phyloP scores from a whole-genome alignment of 2,113 vertebrate species.

The Herpetotheres cachinnans region DNA sequence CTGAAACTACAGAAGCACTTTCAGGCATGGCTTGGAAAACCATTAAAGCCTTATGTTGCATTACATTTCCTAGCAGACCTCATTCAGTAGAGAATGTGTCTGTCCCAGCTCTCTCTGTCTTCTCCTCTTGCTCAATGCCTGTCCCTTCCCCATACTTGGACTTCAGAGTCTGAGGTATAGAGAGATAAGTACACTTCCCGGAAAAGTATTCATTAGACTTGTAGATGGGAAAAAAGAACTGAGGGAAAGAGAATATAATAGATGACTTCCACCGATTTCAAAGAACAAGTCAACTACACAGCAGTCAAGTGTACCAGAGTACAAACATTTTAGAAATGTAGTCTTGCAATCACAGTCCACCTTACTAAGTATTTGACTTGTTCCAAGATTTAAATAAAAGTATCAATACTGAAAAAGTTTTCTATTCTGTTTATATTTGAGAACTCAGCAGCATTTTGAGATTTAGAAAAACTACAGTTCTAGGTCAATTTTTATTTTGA shows the following conservation, averaged over 20 bases:
- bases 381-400: background rate
- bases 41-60: background rate
- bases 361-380: background rate
- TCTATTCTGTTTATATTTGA: background rate
- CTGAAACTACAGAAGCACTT: background rate
- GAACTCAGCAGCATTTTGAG: background rate
- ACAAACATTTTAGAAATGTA: background rate
- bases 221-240: background rate
- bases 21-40: background rate
- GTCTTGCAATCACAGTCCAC: background rate
- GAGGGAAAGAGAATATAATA: background rate
- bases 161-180: background rate
- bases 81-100: background rate
- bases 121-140: background rate
- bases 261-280: background rate
- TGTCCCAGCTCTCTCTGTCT: background rate
- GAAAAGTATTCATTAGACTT: background rate
- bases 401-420: background rate
- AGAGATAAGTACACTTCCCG: background rate
- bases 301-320: background rate
- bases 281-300: background rate
- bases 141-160: background rate
- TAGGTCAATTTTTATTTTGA: slow-evolving; percentile 44
- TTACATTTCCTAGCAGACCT: background rate
- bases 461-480: background rate